Evolutionary conservation across 53 echinoderm and acorn worm genomes (phyloP).

Genomic region (Echinarachnius parma): DNA sequence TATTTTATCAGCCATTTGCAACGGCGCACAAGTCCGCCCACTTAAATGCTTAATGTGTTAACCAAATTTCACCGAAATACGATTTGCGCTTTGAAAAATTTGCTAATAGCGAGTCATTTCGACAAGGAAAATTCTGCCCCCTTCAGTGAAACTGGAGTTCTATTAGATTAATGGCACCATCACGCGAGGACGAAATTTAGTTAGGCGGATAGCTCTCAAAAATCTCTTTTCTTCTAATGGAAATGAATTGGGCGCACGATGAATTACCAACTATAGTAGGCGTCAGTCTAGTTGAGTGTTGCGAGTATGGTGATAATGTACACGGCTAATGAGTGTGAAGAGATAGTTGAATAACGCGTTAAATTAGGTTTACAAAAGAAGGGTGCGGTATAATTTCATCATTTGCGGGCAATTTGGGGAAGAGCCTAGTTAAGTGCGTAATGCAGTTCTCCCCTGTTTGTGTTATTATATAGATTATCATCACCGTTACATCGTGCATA

Average conservation of each 20-base stretch:
- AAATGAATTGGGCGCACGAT: slow-evolving; percentile 20
- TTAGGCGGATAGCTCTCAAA: slow-evolving; percentile 5
- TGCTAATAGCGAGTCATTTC: slow-evolving; percentile 42
- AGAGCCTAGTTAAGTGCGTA: too few relatives aligned
- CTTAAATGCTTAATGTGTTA: slow-evolving; percentile 42
- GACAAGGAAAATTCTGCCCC: slow-evolving; percentile 49
- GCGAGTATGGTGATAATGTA: slow-evolving; percentile 43
- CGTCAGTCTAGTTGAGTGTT: slow-evolving; percentile 29
- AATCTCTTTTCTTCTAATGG: neutral
- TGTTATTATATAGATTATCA: too few relatives aligned
- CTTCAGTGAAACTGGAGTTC: slow-evolving; percentile 40
- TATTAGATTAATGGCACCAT: slow-evolving; percentile 52
- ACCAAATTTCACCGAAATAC: slow-evolving; percentile 51
- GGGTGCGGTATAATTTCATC: slow-evolving; percentile 47
- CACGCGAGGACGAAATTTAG: slow-evolving; percentile 37
- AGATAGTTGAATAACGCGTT: slow-evolving; percentile 39
- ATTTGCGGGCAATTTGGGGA: slow-evolving; percentile 18
- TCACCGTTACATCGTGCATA: too few relatives aligned
- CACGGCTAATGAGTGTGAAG: slow-evolving; percentile 32
- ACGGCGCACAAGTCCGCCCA: slow-evolving; percentile 26
- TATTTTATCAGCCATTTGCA: slow-evolving; percentile 22
- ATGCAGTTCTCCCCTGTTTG: too few relatives aligned
- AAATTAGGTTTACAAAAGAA: slow-evolving; percentile 37
- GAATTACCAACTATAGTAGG: slow-evolving; percentile 24
- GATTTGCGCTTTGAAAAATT: slow-evolving; percentile 50